Evolutionary conservation across 2,113 vertebrate genomes (phyloP).

Genomic region (Xerus inauris): DNA sequence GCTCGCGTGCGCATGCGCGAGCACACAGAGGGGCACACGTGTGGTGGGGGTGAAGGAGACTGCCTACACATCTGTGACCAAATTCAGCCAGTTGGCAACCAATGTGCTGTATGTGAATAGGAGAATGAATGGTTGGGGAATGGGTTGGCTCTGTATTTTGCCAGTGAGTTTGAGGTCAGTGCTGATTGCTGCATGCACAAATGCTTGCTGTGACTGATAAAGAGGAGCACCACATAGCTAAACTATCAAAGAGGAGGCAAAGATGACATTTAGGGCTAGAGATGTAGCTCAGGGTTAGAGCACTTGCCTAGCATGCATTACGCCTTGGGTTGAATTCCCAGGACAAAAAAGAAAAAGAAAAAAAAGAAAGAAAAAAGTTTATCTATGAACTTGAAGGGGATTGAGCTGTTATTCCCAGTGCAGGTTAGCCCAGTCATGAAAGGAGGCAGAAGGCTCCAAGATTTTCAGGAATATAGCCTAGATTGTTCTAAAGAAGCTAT

Average conservation of each 20-base stretch:
- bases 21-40: no score
- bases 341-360: no score
- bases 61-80: background rate
- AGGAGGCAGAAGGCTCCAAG: background rate
- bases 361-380: no score
- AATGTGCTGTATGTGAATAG: background rate
- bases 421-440: background rate
- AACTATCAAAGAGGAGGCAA: background rate
- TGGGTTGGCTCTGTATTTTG: background rate
- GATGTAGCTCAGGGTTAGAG: no score
- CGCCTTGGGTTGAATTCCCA: no score
- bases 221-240: background rate
- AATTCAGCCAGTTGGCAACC: background rate
- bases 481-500: background rate
- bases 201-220: background rate
- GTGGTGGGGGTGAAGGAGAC: background rate
- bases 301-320: no score
- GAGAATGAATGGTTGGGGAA: background rate
- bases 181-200: background rate
- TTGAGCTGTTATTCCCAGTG: fast-evolving
- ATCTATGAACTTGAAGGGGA: background rate
- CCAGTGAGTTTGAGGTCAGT: background rate
- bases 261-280: background rate
- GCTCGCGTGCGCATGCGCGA: no score
- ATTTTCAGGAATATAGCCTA: background rate